Conservation (phyloP, 2,888 invertebrate species). For the Lepidocyrtinus sp. region DNA sequence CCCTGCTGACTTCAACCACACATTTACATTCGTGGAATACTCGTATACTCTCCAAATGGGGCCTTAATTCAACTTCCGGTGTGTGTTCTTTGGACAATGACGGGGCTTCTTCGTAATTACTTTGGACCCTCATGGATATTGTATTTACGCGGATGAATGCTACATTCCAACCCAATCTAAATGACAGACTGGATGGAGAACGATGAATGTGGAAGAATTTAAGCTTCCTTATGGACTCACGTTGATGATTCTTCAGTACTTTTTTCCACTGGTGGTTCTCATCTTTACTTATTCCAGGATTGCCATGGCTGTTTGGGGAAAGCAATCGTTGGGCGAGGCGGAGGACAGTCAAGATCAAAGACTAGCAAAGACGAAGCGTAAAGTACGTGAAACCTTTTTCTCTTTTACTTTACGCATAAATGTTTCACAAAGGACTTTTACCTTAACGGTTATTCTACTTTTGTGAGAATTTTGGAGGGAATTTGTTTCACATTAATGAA, state of each 20-base stretch:
- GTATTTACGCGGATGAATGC: not conserved
- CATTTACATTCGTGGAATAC: not conserved
- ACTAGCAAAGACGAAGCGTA: constrained; percentile 88
- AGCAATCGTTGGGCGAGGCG: constrained; percentile 89
- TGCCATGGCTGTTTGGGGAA: constrained; percentile 89
- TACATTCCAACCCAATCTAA: not conserved
- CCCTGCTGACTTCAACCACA: not conserved
- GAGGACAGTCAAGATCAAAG: constrained; percentile 86
- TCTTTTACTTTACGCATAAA: too few relatives aligned
- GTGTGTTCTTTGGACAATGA: not conserved
- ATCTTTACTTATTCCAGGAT: constrained; percentile 90
- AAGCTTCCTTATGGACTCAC: constrained; percentile 84
- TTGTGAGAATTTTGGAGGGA: not conserved
- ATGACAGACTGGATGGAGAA: constrained; percentile 75
- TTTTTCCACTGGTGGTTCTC: constrained; percentile 85
- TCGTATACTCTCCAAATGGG: not conserved
- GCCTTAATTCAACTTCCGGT: constrained; percentile 15
- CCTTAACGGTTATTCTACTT: too few relatives aligned
- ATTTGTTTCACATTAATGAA: not conserved
- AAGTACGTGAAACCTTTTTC: constrained; percentile 77
- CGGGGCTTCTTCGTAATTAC: not conserved
- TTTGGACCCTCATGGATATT: not conserved
- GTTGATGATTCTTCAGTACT: constrained; percentile 86
- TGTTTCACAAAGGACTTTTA: too few relatives aligned
- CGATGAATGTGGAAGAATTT: constrained; percentile 75